Conservation (phyloP, 2,113 vertebrate species). For the Enhydra lutris region DNA sequence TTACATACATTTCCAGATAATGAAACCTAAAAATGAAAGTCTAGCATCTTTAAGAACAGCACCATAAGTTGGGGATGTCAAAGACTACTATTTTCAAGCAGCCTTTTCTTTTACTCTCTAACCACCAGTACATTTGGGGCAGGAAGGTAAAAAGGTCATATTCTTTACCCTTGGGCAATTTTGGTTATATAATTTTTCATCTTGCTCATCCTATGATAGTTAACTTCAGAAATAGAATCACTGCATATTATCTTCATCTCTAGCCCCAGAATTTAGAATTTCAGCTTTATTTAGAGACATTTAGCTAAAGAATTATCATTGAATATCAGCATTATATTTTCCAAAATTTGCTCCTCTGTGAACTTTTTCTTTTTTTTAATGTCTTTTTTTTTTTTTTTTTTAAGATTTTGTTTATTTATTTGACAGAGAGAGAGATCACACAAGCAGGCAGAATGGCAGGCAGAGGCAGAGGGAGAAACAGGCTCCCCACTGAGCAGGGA, state of each 20-base stretch:
- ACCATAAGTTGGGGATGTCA: neutral
- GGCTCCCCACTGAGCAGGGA: too few relatives aligned
- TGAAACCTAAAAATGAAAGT: neutral
- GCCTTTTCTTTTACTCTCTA: neutral
- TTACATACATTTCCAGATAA: constrained; percentile 40
- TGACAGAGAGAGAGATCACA: too few relatives aligned
- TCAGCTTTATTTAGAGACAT: neutral
- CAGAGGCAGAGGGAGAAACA: too few relatives aligned
- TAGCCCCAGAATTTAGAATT: neutral
- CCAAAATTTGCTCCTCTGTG: neutral
- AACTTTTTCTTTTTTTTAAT: constrained; percentile 26
- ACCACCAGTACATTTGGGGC: neutral
- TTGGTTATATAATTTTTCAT: constrained; percentile 1
- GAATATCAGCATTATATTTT: constrained; percentile 19
- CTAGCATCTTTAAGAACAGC: neutral
- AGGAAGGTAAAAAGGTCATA: neutral
- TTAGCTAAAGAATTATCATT: constrained; percentile 12
- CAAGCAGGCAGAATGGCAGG: too few relatives aligned
- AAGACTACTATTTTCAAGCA: neutral
- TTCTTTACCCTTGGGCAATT: neutral
- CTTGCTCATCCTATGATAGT: neutral
- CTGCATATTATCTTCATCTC: neutral
- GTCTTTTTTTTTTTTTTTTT: too few relatives aligned
- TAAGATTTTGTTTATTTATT: too few relatives aligned
- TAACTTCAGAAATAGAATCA: constrained; percentile 18